Evolutionary conservation across 2,888 invertebrate species (phyloP), one percentile per base, ranked within the genome.

Genomic region (Drosophila diplacantha): DNA sequence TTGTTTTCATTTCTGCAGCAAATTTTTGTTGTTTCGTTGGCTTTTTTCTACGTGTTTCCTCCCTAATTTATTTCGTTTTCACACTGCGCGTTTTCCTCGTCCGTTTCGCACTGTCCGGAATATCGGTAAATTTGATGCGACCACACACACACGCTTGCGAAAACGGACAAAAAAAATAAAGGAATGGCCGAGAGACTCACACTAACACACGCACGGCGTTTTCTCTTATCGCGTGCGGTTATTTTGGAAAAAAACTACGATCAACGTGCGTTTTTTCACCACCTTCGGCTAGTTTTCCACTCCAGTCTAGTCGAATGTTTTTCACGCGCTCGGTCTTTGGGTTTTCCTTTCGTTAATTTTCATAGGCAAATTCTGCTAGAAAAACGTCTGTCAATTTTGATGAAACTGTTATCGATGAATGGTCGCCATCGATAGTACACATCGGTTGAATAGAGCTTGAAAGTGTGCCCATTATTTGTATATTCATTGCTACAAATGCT

Each of bases 41-140:
- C 61, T 35, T 72, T 35, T 73, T 39, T 37, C 16, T 52, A 44
- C 44, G 51, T 22, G 41, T 46, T 53, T 32, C 26, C 12, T 3
- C 22, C 44, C 26, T 8, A 12, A 24, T 16, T 49, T 49, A 22
- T 49, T 24, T 51, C 32, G 34, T 49, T 53, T 41, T 59, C 56
- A 29, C 44, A 31, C 29, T 46, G 44, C 44, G 29, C 29, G 56
- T 49, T 55, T 66, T 73, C 22, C n/a, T 63, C 46, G 56, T 39
- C 39, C 37, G 57, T 47, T 57, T 73, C 14, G 57, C 44, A 32
- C 56, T 37, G 50, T 22, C 61, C 65, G 68, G 75, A 84, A 79
- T 81, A 83, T 76, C 78, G 74, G 75, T 57, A 71, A 75, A 72
- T 72, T 72, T 76, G 67, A 75, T 75, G 75, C 68, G 64, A 69